Percentiles rank a stretch among this genome's conserved stretches.
phyloP scores from a whole-genome alignment of 2,888 invertebrate genomes.

The Melanostoma scalare region DNA sequence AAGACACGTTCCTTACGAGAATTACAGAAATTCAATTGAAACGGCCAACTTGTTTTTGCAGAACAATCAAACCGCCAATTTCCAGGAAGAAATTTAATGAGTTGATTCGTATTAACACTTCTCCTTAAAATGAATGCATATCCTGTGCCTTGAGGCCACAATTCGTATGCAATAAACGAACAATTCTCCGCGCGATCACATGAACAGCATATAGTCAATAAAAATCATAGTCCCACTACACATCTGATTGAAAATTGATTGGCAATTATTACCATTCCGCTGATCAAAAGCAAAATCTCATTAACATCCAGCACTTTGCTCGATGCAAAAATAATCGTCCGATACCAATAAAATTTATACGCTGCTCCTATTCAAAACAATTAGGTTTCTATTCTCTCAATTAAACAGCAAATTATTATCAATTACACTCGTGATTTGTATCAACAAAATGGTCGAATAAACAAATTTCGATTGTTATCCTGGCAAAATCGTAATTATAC shows the following conservation, averaged over 20 bases:
- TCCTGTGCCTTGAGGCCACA: too few species aligned
- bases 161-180: too few species aligned
- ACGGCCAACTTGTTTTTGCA: too few species aligned
- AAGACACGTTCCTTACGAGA: too few species aligned
- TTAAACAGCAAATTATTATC: constrained; percentile 57
- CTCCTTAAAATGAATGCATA: too few species aligned
- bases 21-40: too few species aligned
- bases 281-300: constrained; percentile 9
- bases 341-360: neutral
- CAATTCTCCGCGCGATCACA: too few species aligned
- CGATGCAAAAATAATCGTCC: constrained; percentile 20
- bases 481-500: constrained; percentile 49
- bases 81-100: too few species aligned
- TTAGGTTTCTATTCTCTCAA: constrained; percentile 46
- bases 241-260: constrained; percentile 31
- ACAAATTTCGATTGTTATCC: constrained; percentile 59
- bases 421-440: constrained; percentile 62
- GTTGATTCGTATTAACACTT: too few species aligned
- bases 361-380: constrained; percentile 33
- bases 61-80: too few species aligned
- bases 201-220: neutral
- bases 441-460: constrained; percentile 39
- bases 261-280: constrained; percentile 26
- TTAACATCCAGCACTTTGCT: constrained; percentile 17
- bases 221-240: neutral